A percentile compares a stretch with the other conserved stretches of the same genome.
Conservation (phyloP, 1,140 invertebrate genomes). For the Olivierus martensii region DNA sequence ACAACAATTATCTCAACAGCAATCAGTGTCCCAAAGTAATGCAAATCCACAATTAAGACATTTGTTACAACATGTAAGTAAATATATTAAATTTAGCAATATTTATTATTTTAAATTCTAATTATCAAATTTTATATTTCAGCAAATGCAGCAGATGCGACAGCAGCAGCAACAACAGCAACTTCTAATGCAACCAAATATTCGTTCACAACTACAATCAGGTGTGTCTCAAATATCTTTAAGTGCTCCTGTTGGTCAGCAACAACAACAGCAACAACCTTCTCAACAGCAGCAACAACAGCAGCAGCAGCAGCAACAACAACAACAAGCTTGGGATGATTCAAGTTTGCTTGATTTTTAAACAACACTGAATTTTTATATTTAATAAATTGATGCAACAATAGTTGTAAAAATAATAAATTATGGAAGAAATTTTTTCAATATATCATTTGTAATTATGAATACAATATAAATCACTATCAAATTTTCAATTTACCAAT, state of each 20-base stretch:
- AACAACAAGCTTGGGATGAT: constrained; percentile 12
- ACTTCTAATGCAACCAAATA: constrained; percentile 15
- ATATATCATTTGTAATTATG: too few relatives aligned
- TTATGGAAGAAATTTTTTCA: too few relatives aligned
- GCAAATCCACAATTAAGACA: constrained; percentile 20
- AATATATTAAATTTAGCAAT: background rate
- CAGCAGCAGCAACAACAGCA: constrained; percentile 8
- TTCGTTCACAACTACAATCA: constrained; percentile 3
- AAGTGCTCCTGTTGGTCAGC: constrained; percentile 2
- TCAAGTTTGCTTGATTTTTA: constrained; percentile 3
- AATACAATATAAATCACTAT: too few relatives aligned
- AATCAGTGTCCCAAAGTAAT: background rate
- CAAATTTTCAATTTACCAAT: too few relatives aligned
- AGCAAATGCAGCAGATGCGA: constrained; percentile 12
- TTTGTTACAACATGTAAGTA: constrained; percentile 17
- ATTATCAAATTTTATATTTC: background rate
- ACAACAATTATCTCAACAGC: constrained; percentile 8
- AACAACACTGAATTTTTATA: too few relatives aligned
- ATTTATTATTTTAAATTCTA: background rate
- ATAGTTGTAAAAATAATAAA: too few relatives aligned
- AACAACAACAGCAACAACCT: constrained; percentile 5
- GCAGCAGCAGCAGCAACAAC: background rate
- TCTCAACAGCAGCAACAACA: background rate
- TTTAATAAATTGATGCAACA: too few relatives aligned
- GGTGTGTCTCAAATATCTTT: constrained; percentile 3